These are phyloP conservation scores for Chrysina gloriosa DNA, from an alignment of 2,888 invertebrate species.

Conservation along the genomic window DNA sequence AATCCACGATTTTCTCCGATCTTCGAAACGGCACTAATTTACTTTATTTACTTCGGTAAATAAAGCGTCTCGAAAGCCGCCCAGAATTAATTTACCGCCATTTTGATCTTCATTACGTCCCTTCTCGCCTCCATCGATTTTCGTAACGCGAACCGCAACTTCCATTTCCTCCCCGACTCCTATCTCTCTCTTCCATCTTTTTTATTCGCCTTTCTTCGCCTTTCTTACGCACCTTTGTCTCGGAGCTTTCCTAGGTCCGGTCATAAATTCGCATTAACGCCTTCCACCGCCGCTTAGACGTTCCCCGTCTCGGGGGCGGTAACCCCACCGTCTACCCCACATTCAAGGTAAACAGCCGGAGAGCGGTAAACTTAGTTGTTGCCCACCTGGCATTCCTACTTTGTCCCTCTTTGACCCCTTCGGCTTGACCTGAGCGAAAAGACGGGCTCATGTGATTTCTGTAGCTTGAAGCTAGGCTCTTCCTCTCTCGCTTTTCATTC, in stretches of 20 bases:
- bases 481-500: conserved; percentile 10
- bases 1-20: too few species aligned
- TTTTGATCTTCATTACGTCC: conserved; percentile 22
- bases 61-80: background rate
- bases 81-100: conserved; percentile 19
- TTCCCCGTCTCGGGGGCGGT: background rate
- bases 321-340: background rate
- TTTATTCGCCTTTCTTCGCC: conserved; percentile 13
- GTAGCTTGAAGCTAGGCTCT: background rate
- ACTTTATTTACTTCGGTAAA: background rate
- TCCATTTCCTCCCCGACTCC: background rate
- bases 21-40: background rate
- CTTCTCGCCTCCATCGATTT: conserved; percentile 10
- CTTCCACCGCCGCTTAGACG: background rate
- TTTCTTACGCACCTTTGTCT: conserved; percentile 28
- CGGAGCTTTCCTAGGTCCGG: conserved; percentile 34
- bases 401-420: conserved; percentile 42
- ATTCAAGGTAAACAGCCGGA: conserved; percentile 42
- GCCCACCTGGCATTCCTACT: conserved; percentile 44
- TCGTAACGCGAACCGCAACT: conserved; percentile 16
- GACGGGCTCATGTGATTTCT: conserved; percentile 7
- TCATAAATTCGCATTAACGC: conserved; percentile 48
- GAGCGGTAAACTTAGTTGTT: conserved; percentile 40
- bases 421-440: conserved; percentile 23
- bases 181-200: background rate